phyloP scores from a whole-genome alignment of 2,888 invertebrate genomes.

The Graphium colonna region DNA sequence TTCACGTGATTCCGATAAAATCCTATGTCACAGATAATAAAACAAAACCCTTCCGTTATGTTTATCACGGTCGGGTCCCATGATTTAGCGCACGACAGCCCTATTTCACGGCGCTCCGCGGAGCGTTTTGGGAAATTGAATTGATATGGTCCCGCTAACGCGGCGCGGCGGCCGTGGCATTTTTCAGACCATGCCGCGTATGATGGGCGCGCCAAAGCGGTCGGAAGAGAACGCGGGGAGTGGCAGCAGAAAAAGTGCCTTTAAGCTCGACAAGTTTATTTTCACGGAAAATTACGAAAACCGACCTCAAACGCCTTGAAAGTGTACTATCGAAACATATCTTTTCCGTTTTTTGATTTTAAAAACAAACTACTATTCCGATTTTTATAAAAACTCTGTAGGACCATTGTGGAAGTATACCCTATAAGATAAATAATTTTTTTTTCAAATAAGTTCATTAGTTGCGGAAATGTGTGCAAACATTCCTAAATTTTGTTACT shows the following conservation, averaged over 20 bases:
- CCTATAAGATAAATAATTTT: too few relatives aligned
- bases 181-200: slow-evolving; percentile 73
- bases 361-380: too few relatives aligned
- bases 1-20: slow-evolving; percentile 34
- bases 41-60: slow-evolving; percentile 68
- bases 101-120: slow-evolving; percentile 60
- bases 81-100: slow-evolving; percentile 66
- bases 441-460: too few relatives aligned
- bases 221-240: slow-evolving; percentile 55
- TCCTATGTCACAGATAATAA: slow-evolving; percentile 64
- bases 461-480: too few relatives aligned
- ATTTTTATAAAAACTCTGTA: too few relatives aligned
- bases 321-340: too few relatives aligned
- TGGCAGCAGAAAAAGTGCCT: slow-evolving; percentile 39
- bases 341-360: too few relatives aligned
- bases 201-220: slow-evolving; percentile 65
- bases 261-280: too few relatives aligned
- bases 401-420: too few relatives aligned
- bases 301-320: too few relatives aligned
- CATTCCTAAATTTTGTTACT: too few relatives aligned
- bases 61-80: slow-evolving; percentile 62
- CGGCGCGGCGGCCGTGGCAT: slow-evolving; percentile 57
- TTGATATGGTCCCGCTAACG: slow-evolving; percentile 77
- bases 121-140: slow-evolving; percentile 67
- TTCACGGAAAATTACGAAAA: too few relatives aligned